A percentile compares a stretch with the other conserved stretches of the same genome.
Conservation (phyloP, 2,797 vertebrate species). For the Lagorchestes hirsutus region DNA sequence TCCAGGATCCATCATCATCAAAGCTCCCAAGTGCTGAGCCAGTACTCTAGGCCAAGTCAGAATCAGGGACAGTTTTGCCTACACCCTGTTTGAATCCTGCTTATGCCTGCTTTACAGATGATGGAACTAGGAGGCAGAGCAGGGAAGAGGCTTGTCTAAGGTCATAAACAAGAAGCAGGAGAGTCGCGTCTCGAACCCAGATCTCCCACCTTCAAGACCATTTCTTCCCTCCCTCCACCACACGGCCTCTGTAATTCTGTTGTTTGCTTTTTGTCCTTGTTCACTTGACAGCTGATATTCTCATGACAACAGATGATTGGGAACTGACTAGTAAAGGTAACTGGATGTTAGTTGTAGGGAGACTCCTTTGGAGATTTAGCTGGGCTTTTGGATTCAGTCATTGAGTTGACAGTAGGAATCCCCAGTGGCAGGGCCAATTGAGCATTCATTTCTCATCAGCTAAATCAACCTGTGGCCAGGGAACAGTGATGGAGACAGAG, state of each 20-base stretch:
- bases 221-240: neutral
- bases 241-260: neutral
- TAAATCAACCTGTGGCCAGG: slow-evolving; percentile 38
- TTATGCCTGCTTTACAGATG: neutral
- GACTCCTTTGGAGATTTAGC: neutral
- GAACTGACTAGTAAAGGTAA: slow-evolving; percentile 11
- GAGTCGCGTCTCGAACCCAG: neutral
- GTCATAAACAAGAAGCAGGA: neutral
- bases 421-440: neutral
- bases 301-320: slow-evolving; percentile 20
- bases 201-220: neutral
- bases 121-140: neutral
- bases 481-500: neutral
- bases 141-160: neutral
- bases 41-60: neutral
- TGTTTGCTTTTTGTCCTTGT: neutral
- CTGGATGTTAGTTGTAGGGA: slow-evolving; percentile 6
- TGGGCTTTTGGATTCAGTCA: neutral
- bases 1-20: neutral
- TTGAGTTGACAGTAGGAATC: slow-evolving; percentile 8
- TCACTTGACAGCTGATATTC: neutral
- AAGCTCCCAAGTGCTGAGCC: neutral
- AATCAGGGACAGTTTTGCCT: neutral
- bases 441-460: neutral
- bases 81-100: neutral